These are phyloP conservation scores for Drosophila sproati DNA, from an alignment of 1,140 invertebrate species.

Conservation along the genomic window DNA sequence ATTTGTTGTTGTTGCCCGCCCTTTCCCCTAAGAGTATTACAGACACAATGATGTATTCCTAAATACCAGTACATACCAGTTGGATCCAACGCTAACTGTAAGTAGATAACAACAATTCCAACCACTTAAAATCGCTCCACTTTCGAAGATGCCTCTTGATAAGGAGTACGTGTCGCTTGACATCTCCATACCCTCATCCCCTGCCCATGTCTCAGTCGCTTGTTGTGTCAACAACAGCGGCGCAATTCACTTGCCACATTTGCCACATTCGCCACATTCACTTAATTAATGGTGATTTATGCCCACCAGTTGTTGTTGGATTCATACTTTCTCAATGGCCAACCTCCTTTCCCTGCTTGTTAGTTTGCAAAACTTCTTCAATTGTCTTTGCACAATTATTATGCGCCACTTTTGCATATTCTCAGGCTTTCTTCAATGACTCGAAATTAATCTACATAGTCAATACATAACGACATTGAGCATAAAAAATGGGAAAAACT, in stretches of 20 bases:
- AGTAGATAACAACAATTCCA: constrained; percentile 30
- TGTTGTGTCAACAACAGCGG: constrained; percentile 59
- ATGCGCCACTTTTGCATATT: constrained; percentile 21
- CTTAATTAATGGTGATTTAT: constrained; percentile 81
- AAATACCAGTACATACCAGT: constrained; percentile 28
- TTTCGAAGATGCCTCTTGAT: constrained; percentile 33
- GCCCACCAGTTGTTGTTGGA: constrained; percentile 55
- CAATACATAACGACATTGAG: too few relatives aligned
- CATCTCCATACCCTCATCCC: constrained; percentile 2
- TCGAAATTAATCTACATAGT: background rate
- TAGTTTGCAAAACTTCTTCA: constrained; percentile 47
- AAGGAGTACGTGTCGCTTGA: constrained; percentile 28
- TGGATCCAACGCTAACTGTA: constrained; percentile 42
- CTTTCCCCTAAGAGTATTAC: constrained; percentile 65
- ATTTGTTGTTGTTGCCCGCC: background rate
- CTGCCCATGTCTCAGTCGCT: constrained; percentile 29
- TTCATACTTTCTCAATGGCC: background rate
- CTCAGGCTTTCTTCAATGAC: background rate
- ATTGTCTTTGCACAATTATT: constrained; percentile 65
- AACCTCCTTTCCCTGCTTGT: constrained; percentile 2
- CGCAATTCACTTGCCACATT: constrained; percentile 62
- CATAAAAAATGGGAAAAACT: too few relatives aligned
- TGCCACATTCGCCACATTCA: constrained; percentile 30
- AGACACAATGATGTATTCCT: constrained; percentile 35
- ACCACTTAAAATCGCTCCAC: constrained; percentile 40